Conservation (phyloP, 2,888 invertebrate genomes). For the Callimorpha dominula region DNA sequence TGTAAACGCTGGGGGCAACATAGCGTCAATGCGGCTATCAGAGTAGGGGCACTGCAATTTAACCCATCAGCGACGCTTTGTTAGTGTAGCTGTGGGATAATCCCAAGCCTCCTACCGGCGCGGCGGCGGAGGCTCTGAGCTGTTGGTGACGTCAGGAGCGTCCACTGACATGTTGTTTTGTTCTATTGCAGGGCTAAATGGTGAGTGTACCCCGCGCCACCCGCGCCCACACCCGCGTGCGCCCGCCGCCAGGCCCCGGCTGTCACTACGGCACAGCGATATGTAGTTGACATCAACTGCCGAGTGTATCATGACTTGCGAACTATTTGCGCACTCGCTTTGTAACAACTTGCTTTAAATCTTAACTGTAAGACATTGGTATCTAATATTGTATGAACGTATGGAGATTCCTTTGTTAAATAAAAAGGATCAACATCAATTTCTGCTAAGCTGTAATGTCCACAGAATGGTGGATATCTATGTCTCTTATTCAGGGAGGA, state of each 20-base stretch:
- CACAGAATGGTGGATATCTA: background rate
- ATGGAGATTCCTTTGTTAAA: background rate
- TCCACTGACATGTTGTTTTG: conserved; percentile 28
- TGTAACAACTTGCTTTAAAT: background rate
- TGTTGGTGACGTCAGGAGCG: background rate
- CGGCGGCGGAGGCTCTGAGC: background rate
- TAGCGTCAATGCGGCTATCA: background rate
- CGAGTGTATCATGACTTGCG: background rate
- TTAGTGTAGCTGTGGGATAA: background rate
- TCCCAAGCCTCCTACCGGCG: background rate
- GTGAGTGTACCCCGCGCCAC: conserved; percentile 60
- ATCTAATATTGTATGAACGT: background rate
- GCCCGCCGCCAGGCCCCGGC: background rate
- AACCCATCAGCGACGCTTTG: background rate
- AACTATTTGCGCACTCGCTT: background rate
- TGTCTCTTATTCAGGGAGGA: background rate
- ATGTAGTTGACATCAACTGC: conserved; percentile 3
- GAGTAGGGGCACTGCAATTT: background rate
- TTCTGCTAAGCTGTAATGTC: background rate
- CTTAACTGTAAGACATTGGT: background rate
- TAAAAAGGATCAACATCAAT: background rate
- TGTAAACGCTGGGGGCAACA: background rate
- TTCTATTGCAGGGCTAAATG: conserved; percentile 79
- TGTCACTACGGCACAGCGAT: background rate
- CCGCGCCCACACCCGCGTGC: background rate